Percentiles rank a stretch among this genome's conserved stretches.
Evolutionary conservation across 1,140 invertebrate species (phyloP).

Genomic region (Rhagoletis pomonella): DNA sequence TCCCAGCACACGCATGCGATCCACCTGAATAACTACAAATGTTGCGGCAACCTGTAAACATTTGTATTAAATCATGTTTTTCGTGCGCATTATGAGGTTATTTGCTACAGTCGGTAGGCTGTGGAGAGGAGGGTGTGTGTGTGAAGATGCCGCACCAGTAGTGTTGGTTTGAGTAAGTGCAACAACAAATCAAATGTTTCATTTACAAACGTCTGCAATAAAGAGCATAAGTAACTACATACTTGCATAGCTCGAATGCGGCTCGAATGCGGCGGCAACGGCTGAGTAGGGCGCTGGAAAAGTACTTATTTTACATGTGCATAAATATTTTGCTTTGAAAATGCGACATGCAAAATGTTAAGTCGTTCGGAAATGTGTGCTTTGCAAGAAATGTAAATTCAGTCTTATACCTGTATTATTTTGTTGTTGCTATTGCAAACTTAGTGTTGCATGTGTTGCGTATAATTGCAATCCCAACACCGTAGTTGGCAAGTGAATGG

Average conservation of each 20-base stretch:
- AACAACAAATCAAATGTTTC: not conserved
- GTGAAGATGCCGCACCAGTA: no score
- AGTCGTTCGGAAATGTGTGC: not conserved
- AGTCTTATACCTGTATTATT: not conserved
- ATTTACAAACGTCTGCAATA: not conserved
- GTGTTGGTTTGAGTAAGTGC: no score
- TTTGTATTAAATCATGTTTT: conserved; percentile 40
- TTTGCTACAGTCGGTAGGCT: not conserved
- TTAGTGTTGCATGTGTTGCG: not conserved
- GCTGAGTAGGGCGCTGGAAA: not conserved
- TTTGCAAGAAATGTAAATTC: not conserved
- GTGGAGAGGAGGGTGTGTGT: not conserved
- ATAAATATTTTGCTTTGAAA: conserved; percentile 46
- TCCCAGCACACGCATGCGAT: not conserved
- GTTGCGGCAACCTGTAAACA: conserved; percentile 25
- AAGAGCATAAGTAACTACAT: not conserved
- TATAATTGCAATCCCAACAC: not conserved
- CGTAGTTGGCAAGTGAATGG: not conserved
- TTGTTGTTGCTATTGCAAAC: not conserved
- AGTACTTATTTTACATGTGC: conserved; percentile 19
- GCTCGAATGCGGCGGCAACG: not conserved
- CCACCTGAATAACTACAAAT: not conserved
- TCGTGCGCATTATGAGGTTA: conserved; percentile 7
- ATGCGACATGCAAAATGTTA: not conserved
- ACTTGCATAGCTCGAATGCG: not conserved